A percentile compares a stretch with the other conserved stretches of the same genome.
These are phyloP conservation scores for Heliconius hermathena DNA, from an alignment of 1,140 invertebrate species.

Conservation along the genomic window DNA sequence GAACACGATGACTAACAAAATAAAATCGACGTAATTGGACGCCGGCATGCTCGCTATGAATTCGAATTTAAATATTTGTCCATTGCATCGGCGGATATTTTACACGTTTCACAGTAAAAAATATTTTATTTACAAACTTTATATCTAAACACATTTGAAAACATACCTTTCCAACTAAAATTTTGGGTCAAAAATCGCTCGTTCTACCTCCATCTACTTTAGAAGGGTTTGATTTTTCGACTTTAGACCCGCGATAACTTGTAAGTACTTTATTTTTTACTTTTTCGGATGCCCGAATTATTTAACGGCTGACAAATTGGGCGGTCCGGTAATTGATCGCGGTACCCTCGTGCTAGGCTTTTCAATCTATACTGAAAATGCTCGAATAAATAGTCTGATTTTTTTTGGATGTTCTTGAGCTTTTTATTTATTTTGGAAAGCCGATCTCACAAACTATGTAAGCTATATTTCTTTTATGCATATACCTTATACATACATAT, in stretches of 20 bases:
- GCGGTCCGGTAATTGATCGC: slow-evolving; percentile 25
- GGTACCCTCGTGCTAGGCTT: slow-evolving; percentile 3
- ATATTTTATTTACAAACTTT: slow-evolving; percentile 32
- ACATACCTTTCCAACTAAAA: background rate
- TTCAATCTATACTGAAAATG: slow-evolving; percentile 15
- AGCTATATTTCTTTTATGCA: background rate
- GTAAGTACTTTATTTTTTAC: slow-evolving; percentile 22
- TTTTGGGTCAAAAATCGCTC: background rate
- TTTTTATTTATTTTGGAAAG: background rate
- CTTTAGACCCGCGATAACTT: slow-evolving; percentile 15
- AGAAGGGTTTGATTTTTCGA: slow-evolving; percentile 7
- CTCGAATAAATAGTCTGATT: slow-evolving; percentile 4
- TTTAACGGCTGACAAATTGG: slow-evolving; percentile 31
- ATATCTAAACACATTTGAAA: background rate
- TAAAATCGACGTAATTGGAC: slow-evolving; percentile 37
- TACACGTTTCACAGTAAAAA: slow-evolving; percentile 38
- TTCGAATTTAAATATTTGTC: slow-evolving; percentile 39
- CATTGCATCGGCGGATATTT: slow-evolving; percentile 35
- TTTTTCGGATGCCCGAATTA: slow-evolving; percentile 27
- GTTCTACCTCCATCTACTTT: background rate
- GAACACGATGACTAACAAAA: slow-evolving; percentile 32
- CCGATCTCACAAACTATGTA: background rate
- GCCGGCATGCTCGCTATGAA: slow-evolving; percentile 20
- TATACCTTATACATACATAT: no score
- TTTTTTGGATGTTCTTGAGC: background rate